A percentile compares a stretch with the other conserved stretches of the same genome.
phyloP scores from a whole-genome alignment of 2,888 invertebrate genomes.

The Resseliella maxima region DNA sequence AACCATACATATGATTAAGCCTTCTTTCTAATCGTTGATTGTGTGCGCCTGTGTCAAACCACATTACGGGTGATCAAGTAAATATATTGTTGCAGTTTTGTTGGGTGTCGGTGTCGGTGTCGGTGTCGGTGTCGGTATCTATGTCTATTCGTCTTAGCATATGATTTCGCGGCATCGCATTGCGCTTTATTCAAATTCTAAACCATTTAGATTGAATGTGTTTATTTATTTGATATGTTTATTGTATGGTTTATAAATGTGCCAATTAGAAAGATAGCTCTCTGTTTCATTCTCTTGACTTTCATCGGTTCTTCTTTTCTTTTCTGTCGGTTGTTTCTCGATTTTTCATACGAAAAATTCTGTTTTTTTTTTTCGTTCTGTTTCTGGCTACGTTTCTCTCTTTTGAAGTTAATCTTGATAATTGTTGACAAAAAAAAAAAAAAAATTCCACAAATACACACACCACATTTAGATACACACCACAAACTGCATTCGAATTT shows the following conservation, averaged over 20 bases:
- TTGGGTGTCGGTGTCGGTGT: not conserved
- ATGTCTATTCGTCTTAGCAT: not conserved
- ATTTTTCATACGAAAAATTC: not conserved
- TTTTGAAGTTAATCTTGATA: constrained; percentile 2
- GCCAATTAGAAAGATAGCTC: constrained; percentile 33
- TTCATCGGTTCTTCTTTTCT: not conserved
- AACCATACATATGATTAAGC: not conserved
- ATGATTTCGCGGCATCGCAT: not conserved
- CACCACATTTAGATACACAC: not conserved
- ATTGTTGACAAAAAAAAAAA: not conserved
- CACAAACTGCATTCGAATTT: not conserved
- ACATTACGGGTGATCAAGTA: not conserved
- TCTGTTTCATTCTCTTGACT: constrained; percentile 33
- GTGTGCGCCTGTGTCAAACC: not conserved
- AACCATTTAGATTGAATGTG: not conserved
- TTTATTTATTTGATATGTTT: not conserved
- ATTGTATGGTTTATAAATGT: constrained; percentile 34
- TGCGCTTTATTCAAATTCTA: not conserved
- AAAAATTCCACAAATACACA: not conserved
- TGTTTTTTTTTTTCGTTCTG: not conserved
- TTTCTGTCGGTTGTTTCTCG: not conserved
- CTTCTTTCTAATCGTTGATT: not conserved
- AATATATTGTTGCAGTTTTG: not conserved
- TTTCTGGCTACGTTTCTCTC: not conserved
- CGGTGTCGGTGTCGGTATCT: not conserved